A percentile compares a stretch with the other conserved stretches of the same genome.
Conservation (phyloP, 2,888 invertebrate genomes). For the Apotomis capreana region DNA sequence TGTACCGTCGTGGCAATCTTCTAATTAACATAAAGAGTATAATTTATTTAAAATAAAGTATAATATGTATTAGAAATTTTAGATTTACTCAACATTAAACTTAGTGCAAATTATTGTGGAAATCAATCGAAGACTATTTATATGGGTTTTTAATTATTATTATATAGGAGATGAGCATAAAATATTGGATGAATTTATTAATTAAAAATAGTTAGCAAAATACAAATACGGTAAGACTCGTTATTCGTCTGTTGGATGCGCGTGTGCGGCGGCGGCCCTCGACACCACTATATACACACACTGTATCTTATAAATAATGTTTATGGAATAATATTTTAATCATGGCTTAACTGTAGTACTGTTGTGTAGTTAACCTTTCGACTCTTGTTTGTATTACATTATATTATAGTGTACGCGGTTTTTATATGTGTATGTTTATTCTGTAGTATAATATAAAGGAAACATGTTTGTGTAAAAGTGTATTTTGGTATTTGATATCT, state of each 20-base stretch:
- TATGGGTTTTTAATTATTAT: constrained; percentile 83
- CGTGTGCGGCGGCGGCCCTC: constrained; percentile 49
- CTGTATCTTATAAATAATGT: constrained; percentile 78
- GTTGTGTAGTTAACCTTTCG: constrained; percentile 82
- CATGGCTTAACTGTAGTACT: constrained; percentile 82
- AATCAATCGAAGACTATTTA: constrained; percentile 82
- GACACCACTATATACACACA: constrained; percentile 66
- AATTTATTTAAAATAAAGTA: constrained; percentile 82
- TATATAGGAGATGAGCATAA: constrained; percentile 80
- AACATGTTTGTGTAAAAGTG: constrained; percentile 81
- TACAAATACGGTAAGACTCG: constrained; percentile 83
- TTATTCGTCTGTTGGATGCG: constrained; percentile 80
- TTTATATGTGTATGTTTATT: constrained; percentile 84
- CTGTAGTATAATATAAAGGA: constrained; percentile 77
- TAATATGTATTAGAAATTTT: constrained; percentile 83
- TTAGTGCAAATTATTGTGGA: constrained; percentile 83
- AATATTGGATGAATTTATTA: constrained; percentile 84
- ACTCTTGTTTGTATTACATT: constrained; percentile 82
- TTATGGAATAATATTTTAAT: constrained; percentile 79
- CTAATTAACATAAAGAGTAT: constrained; percentile 81
- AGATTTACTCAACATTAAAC: constrained; percentile 83
- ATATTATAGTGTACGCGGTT: constrained; percentile 81
- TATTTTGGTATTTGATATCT: constrained; percentile 77
- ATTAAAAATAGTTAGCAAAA: constrained; percentile 84
- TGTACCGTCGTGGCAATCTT: constrained; percentile 79